Percentiles rank a stretch among this genome's conserved stretches.
Conservation (phyloP, 2,888 invertebrate species). For the Andrena chrysosceles region DNA sequence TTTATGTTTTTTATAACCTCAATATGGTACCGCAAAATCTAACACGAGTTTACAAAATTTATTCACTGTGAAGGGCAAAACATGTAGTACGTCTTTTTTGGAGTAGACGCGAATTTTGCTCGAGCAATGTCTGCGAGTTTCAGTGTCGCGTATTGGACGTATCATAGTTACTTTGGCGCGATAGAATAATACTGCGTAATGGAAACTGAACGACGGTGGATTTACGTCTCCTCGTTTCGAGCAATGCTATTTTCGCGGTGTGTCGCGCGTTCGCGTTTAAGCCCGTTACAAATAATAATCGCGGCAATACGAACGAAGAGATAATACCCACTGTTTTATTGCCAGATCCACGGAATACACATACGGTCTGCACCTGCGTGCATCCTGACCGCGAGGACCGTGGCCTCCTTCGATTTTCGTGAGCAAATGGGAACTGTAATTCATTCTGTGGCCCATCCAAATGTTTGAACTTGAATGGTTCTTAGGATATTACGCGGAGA, state of each 20-base stretch:
- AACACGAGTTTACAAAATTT: neutral
- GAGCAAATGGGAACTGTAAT: neutral
- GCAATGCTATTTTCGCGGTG: constrained; percentile 69
- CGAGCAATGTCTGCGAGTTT: neutral
- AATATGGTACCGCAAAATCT: neutral
- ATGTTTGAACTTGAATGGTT: neutral
- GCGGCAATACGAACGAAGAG: constrained; percentile 53
- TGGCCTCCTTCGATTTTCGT: constrained; percentile 14
- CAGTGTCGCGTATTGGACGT: constrained; percentile 31
- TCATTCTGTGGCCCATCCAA: neutral
- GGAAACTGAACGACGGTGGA: constrained; percentile 67
- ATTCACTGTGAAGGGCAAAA: neutral
- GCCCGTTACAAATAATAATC: constrained; percentile 70
- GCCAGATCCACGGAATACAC: constrained; percentile 42
- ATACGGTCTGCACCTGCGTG: constrained; percentile 29
- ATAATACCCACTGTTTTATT: constrained; percentile 64
- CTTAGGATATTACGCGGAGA: neutral
- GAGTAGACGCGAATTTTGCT: constrained; percentile 30
- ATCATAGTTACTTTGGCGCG: constrained; percentile 52
- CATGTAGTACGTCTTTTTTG: neutral
- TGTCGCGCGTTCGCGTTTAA: constrained; percentile 57
- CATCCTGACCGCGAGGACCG: constrained; percentile 5
- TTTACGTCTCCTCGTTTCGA: constrained; percentile 67
- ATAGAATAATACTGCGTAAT: constrained; percentile 66
- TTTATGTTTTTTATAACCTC: no score